Evolutionary conservation across 2,113 vertebrate species (phyloP).

Genomic region (Lagopus leucura): DNA sequence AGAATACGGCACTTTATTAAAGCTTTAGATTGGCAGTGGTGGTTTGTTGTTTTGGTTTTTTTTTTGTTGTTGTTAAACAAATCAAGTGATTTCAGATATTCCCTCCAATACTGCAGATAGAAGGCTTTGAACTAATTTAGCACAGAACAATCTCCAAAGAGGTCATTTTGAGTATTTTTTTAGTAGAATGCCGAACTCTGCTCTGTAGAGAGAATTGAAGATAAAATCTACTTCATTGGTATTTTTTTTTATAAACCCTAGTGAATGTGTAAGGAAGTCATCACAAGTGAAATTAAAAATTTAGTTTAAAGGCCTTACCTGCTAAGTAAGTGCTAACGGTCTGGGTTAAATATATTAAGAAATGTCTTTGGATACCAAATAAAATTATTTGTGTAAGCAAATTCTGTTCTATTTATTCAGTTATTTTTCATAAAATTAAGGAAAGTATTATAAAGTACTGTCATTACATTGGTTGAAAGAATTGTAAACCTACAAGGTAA

Average conservation of each 20-base stretch:
- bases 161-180: background rate
- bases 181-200: background rate
- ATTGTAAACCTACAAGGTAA: background rate
- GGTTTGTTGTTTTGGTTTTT: too few species aligned
- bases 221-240: background rate
- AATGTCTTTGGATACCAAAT: background rate
- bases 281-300: background rate
- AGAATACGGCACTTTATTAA: background rate
- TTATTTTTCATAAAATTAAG: background rate
- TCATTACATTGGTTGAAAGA: background rate
- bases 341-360: background rate
- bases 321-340: background rate
- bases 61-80: background rate
- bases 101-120: background rate
- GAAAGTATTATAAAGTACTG: background rate
- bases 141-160: background rate
- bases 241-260: background rate
- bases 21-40: background rate
- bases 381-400: background rate
- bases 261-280: background rate
- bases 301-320: background rate
- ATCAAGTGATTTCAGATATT: background rate
- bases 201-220: background rate
- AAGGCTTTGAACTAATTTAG: background rate
- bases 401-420: background rate